Conservation (phyloP, 1,140 invertebrate species). For the Platyscapa corneri region DNA sequence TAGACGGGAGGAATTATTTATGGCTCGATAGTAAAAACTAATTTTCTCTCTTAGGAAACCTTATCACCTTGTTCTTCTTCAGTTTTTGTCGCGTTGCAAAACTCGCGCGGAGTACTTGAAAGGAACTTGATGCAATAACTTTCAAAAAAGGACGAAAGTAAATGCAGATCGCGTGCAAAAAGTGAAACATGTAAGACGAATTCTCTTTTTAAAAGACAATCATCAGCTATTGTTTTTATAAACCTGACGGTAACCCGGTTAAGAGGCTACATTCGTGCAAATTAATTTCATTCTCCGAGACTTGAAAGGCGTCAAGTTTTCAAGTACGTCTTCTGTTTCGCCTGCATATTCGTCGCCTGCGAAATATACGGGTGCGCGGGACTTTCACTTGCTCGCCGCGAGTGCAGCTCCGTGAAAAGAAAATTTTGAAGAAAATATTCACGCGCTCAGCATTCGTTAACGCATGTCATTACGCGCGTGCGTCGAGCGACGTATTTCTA, state of each 20-base stretch:
- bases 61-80: neutral
- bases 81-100: neutral
- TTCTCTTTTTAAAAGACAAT: neutral
- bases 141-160: neutral
- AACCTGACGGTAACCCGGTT: conserved; percentile 25
- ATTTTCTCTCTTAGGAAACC: neutral
- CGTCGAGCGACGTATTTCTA: neutral
- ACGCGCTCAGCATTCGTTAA: neutral
- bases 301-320: conserved; percentile 19
- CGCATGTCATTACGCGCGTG: neutral
- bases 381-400: conserved; percentile 38
- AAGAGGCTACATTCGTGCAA: neutral
- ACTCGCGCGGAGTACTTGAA: neutral
- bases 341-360: neutral
- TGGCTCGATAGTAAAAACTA: neutral
- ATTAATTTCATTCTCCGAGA: conserved; percentile 23
- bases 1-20: no score
- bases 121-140: neutral
- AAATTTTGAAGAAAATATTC: conserved; percentile 24
- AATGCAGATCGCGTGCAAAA: neutral
- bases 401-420: neutral
- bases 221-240: conserved; percentile 13
- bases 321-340: neutral
- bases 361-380: neutral
- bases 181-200: neutral